These are phyloP conservation scores for Cacoxenus indagator DNA, from an alignment of 2,888 invertebrate genomes.

Conservation along the genomic window DNA sequence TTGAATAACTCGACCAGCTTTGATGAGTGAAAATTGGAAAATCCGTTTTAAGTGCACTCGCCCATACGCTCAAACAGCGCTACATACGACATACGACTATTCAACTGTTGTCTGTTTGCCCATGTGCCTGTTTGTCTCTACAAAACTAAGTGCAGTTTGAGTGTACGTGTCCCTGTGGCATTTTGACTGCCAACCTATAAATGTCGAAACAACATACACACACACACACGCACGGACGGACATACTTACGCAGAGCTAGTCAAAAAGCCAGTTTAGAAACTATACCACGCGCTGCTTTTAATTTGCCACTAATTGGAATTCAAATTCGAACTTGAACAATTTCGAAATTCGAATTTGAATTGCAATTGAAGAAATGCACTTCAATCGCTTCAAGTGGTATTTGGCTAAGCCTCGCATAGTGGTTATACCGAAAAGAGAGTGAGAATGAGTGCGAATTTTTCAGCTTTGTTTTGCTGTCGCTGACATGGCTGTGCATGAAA, in stretches of 20 bases:
- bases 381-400: neutral
- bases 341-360: too few species aligned
- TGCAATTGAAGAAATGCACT: neutral
- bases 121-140: neutral
- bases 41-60: constrained; percentile 6
- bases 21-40: constrained; percentile 64
- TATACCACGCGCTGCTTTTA: neutral
- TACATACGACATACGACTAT: neutral
- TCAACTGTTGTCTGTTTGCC: neutral
- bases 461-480: too few species aligned
- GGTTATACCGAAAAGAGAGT: too few species aligned
- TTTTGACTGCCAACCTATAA: neutral
- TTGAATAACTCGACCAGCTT: constrained; percentile 51
- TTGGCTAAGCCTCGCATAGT: too few species aligned
- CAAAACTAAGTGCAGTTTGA: neutral
- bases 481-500: too few species aligned
- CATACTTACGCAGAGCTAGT: neutral
- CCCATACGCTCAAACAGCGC: neutral
- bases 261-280: neutral
- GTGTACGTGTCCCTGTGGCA: neutral
- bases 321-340: too few species aligned
- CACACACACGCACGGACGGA: neutral
- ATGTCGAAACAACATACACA: constrained; percentile 33
- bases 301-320: constrained; percentile 1
- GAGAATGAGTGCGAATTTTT: too few species aligned